Evolutionary conservation across 2,113 vertebrate genomes (phyloP).

Genomic region (Calypte anna): DNA sequence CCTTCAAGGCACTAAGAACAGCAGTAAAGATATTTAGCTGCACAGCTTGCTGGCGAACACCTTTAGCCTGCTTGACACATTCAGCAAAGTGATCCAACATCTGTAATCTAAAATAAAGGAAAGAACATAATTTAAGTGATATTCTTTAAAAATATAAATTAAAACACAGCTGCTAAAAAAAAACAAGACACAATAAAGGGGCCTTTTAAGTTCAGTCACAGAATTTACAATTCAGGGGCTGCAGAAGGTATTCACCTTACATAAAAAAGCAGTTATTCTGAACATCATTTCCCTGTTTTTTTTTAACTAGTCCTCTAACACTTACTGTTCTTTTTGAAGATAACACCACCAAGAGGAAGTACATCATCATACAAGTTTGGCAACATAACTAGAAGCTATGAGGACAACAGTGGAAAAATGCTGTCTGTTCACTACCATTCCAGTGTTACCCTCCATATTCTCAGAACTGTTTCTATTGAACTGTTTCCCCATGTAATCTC

Average conservation of each 20-base stretch:
- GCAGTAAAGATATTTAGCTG: constrained; percentile 99
- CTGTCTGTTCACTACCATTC: not conserved
- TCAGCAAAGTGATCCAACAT: constrained; percentile 99
- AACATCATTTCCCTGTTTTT: not conserved
- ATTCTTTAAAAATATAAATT: not conserved
- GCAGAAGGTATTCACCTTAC: not conserved
- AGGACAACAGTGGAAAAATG: not conserved
- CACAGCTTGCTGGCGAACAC: constrained; percentile 96
- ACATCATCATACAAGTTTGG: not conserved
- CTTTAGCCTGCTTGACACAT: constrained; percentile 98
- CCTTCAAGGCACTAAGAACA: constrained; percentile 97
- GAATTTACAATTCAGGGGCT: not conserved
- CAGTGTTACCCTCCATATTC: not conserved
- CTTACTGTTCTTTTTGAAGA: not conserved
- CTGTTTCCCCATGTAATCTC: not conserved
- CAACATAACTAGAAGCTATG: not conserved
- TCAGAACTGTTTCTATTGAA: not conserved
- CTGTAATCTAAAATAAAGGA: constrained; percentile 84
- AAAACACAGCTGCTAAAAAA: not conserved
- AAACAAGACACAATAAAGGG: not conserved
- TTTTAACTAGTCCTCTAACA: not conserved
- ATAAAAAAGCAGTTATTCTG: not conserved
- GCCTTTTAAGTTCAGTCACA: not conserved
- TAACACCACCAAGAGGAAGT: not conserved
- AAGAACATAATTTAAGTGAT: not conserved